Base-by-base conservation (phyloP, 64 coral and sea anemone genomes). In the Pocillopora damicornis region DNA sequence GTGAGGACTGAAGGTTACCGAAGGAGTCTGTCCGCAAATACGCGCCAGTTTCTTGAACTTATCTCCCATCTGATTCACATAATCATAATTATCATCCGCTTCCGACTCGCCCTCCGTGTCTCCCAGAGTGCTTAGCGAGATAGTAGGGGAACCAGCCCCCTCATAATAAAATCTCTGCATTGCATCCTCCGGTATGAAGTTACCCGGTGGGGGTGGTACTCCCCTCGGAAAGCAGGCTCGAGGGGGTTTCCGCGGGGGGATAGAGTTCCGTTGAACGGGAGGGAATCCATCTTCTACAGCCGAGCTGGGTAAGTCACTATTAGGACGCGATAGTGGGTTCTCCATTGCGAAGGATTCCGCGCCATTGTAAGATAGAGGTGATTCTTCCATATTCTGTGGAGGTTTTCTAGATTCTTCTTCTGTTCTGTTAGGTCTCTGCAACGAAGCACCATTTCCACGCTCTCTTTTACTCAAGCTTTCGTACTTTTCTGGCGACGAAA, bases 111-210 rank as follows among this genome's bases (percentile, higher is more conserved):
- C 83, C 26, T 77, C 64, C 13, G 76, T 88, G 36, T 88, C 92
- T 79, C 78, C 94, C n/a, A 96, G 73, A 17, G 89, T 93, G 9
- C 94, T 96, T 3, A 96, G 83, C 34, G 94, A 96, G 3, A 89
- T 78, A 45, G 91, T 89, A 22, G 94, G 94, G 9, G 94, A 96
- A 15, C 94, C 94, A n/a, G 56, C 78, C n/a, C 94, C 94, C 75
- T 96, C 94, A 73, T 90, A 87, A 63, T 13, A 75, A 86, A 90
- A 96, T 73, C 37, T 63, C 58, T 93, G 91, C n/a, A 93, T 66
- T 5, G 67, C 51, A 63, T 96, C 94, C 36, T 74, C 60, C 9
- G 94, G 94, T 16, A 96, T 64, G 58, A 96, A 96, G 15, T 87
- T 83, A 45, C 75, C 64, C 16, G 78, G 73, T 72, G 64, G 64